phyloP scores from a whole-genome alignment of 2,797 vertebrate genomes.

The Lacerta bilineata region DNA sequence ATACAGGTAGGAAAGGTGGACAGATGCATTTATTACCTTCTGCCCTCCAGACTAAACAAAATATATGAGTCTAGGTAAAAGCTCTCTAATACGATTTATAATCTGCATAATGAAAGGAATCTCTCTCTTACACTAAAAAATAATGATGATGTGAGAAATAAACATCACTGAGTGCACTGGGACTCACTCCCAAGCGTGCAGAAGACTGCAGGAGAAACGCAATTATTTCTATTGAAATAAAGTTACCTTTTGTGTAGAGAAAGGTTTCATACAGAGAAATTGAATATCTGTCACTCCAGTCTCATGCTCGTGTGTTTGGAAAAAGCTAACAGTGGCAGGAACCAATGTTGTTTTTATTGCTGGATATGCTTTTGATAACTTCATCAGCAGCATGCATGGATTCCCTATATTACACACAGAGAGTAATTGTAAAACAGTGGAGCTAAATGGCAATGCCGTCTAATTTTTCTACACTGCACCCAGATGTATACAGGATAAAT shows the following conservation, averaged over 20 bases:
- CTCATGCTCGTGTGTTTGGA: neutral
- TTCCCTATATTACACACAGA: neutral
- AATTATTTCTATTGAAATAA: constrained; percentile 1
- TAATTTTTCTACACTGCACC: neutral
- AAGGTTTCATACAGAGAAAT: neutral
- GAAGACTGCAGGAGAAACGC: neutral
- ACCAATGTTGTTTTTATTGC: neutral
- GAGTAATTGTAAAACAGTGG: neutral
- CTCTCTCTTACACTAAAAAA: neutral
- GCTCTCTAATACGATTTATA: neutral
- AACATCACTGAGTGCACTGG: neutral
- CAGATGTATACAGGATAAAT: neutral
- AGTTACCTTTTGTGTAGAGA: neutral
- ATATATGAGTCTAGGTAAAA: neutral
- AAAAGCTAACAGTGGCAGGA: neutral
- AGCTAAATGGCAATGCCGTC: neutral
- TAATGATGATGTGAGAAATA: neutral
- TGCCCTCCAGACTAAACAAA: neutral
- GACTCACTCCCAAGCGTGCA: neutral
- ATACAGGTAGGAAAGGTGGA: neutral
- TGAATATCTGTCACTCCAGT: neutral
- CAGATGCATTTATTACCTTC: neutral
- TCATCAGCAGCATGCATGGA: neutral
- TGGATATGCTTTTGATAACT: neutral
- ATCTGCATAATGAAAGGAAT: neutral